Evolutionary conservation across 2,797 vertebrate species (phyloP).

Genomic region (Leptodactylus fallax): DNA sequence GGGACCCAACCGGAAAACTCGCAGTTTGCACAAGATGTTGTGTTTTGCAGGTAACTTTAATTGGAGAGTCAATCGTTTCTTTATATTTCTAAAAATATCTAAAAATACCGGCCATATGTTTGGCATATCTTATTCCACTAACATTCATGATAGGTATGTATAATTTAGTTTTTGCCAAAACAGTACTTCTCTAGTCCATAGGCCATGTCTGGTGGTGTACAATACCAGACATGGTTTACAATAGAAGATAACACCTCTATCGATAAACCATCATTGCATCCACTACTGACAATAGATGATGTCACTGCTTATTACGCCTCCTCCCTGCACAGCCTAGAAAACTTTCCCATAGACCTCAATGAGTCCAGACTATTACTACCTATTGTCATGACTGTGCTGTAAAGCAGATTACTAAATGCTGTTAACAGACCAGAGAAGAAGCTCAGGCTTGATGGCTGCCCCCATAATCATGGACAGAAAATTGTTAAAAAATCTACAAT

Average conservation of each 20-base stretch:
- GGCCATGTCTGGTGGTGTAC: background rate
- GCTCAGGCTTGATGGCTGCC: too few species aligned
- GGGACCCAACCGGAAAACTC: slow-evolving; percentile 84
- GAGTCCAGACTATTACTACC: too few species aligned
- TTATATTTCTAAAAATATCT: background rate
- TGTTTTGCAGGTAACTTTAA: slow-evolving; percentile 86
- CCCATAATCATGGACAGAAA: too few species aligned
- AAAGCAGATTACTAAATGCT: too few species aligned
- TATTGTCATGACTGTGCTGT: too few species aligned
- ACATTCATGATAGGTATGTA: background rate
- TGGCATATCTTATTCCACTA: background rate
- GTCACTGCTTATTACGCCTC: too few species aligned
- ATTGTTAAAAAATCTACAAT: too few species aligned
- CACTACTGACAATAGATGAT: too few species aligned
- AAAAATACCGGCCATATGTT: background rate
- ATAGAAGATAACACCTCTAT: background rate
- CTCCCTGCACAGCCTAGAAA: too few species aligned
- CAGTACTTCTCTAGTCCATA: background rate
- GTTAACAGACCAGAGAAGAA: too few species aligned
- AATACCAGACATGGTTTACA: background rate
- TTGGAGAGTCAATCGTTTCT: background rate
- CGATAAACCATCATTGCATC: too few species aligned
- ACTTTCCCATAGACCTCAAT: too few species aligned
- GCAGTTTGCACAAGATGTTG: slow-evolving; percentile 79
- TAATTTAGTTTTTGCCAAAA: background rate